Conservation (phyloP, 2,888 invertebrate species). For the Escarpia spicata region DNA sequence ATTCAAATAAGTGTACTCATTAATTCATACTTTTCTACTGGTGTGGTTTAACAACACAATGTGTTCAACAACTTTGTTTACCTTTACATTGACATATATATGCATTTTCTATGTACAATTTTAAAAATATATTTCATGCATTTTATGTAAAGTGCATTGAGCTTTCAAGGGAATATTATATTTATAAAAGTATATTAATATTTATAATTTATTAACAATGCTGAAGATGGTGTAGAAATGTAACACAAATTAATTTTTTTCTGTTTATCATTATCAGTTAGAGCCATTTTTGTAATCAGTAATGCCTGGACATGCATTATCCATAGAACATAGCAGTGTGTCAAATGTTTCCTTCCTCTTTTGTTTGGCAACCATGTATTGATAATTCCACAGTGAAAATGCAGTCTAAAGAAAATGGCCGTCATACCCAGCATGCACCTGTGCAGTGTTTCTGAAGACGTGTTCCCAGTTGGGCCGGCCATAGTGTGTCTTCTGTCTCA, state of each 20-base stretch:
- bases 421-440: conserved; percentile 48
- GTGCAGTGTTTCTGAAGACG: conserved; percentile 53
- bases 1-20: too few species aligned
- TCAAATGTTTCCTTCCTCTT: not conserved
- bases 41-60: too few species aligned
- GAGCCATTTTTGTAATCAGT: not conserved
- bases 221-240: too few species aligned
- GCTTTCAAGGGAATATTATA: too few species aligned
- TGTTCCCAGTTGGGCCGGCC: conserved; percentile 63
- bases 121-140: too few species aligned
- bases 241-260: not conserved
- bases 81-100: too few species aligned
- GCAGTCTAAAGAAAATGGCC: not conserved
- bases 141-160: too few species aligned
- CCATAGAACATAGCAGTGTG: not conserved
- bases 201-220: too few species aligned
- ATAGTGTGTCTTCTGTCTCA: conserved; percentile 62
- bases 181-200: too few species aligned
- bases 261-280: not conserved
- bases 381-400: not conserved
- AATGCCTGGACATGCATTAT: not conserved
- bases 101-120: too few species aligned
- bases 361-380: not conserved
- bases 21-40: too few species aligned
- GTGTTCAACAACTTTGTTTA: too few species aligned